These are phyloP conservation scores for Homarus americanus DNA, from an alignment of 1,140 invertebrate genomes.

Conservation along the genomic window DNA sequence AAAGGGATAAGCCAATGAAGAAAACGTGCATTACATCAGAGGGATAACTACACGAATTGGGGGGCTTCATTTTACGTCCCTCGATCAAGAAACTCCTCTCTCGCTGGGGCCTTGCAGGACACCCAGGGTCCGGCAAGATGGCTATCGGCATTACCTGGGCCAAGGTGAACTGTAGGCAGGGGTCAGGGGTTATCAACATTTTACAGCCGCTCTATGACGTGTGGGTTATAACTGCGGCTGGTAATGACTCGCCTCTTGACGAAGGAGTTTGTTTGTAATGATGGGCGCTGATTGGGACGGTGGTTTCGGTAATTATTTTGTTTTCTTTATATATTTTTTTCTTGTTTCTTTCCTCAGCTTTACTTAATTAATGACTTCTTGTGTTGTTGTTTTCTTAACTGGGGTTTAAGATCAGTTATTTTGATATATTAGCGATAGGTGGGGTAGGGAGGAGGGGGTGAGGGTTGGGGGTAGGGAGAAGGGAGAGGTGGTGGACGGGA, in stretches of 20 bases:
- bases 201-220: constrained; percentile 1
- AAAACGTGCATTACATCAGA: no score
- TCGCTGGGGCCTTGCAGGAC: constrained; percentile 39
- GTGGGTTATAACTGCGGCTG: constrained; percentile 2
- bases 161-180: background rate
- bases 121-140: constrained; percentile 16
- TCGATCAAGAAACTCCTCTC: no score
- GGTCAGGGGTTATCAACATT: constrained; percentile 32
- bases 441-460: no score
- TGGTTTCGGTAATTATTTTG: background rate
- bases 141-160: background rate
- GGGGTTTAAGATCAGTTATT: background rate
- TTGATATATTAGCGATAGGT: background rate
- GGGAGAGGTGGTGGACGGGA: no score
- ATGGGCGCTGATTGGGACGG: background rate
- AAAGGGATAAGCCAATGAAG: no score
- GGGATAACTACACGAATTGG: no score
- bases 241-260: constrained; percentile 38
- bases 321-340: no score
- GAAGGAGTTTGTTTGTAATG: constrained; percentile 27
- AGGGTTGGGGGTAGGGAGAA: no score
- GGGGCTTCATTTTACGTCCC: no score
- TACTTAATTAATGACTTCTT: background rate
- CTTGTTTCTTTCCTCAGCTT: no score
- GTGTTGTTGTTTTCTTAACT: background rate